Percentiles rank a stretch among this genome's conserved stretches.
Conservation (phyloP, 2,113 vertebrate genomes). For the Nasalis larvatus region DNA sequence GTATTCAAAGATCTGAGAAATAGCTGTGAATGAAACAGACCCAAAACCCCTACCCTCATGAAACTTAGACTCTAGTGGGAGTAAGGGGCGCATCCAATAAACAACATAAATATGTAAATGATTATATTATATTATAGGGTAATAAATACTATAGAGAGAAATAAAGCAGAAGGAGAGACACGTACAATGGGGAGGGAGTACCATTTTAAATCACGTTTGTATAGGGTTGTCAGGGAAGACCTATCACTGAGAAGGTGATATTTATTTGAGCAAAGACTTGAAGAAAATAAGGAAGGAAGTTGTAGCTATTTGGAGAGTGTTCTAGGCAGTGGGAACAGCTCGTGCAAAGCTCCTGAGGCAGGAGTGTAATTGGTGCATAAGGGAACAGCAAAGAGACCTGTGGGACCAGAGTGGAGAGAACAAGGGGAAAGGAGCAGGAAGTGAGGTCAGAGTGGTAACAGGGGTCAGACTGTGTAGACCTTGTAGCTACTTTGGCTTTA, state of each 20-base stretch:
- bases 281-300: background rate
- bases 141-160: background rate
- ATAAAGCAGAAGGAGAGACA: background rate
- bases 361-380: accelerated
- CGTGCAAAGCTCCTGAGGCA: background rate
- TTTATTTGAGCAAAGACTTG: background rate
- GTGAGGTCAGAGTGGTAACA: background rate
- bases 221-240: background rate
- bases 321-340: background rate
- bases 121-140: background rate
- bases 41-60: background rate
- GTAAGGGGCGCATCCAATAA: background rate
- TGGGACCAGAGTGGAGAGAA: background rate
- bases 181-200: too few relatives aligned
- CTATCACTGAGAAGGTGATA: background rate
- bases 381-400: background rate
- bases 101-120: background rate
- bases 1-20: background rate
- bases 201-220: background rate
- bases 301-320: background rate
- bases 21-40: background rate
- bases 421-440: background rate
- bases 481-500: background rate
- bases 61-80: background rate
- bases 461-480: accelerated